phyloP scores from a whole-genome alignment of 1,140 invertebrate species.

The Cheumatopsyche charites region DNA sequence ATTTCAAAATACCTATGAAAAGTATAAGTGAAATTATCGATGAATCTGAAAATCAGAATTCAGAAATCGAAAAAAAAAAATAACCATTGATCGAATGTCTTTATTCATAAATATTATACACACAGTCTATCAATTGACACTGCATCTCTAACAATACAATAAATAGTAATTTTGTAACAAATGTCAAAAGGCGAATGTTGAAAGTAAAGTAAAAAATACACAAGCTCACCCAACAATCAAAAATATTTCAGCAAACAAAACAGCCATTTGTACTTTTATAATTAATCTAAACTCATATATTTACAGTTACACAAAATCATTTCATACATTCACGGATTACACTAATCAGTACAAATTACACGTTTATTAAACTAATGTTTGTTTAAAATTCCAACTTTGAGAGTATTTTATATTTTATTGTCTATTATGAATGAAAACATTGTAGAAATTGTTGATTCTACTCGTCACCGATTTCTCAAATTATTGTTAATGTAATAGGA shows the following conservation, averaged over 20 bases:
- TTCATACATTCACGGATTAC: conserved; percentile 42
- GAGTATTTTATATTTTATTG: too few relatives aligned
- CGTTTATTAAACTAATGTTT: too few relatives aligned
- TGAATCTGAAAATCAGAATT: too few relatives aligned
- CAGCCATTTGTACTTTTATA: conserved; percentile 48
- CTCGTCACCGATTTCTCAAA: too few relatives aligned
- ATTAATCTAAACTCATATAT: conserved; percentile 40
- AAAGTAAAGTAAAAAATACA: conserved; percentile 41
- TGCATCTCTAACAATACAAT: conserved; percentile 45
- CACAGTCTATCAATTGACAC: conserved; percentile 43
- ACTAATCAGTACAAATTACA: conserved; percentile 46
- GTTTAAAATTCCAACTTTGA: too few relatives aligned
- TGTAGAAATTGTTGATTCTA: too few relatives aligned
- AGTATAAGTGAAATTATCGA: too few relatives aligned
- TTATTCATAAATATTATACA: conserved; percentile 44
- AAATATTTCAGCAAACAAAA: conserved; percentile 44
- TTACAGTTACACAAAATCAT: background rate
- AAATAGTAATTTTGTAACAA: conserved; percentile 47
- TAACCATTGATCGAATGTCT: conserved; percentile 13
- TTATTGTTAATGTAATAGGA: too few relatives aligned
- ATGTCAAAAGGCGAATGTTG: background rate
- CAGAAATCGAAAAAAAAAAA: background rate
- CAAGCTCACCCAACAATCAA: conserved; percentile 24
- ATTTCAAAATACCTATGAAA: too few relatives aligned
- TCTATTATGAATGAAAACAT: too few relatives aligned